Conservation (phyloP, 1,140 invertebrate genomes). For the Drosophila elegans region DNA sequence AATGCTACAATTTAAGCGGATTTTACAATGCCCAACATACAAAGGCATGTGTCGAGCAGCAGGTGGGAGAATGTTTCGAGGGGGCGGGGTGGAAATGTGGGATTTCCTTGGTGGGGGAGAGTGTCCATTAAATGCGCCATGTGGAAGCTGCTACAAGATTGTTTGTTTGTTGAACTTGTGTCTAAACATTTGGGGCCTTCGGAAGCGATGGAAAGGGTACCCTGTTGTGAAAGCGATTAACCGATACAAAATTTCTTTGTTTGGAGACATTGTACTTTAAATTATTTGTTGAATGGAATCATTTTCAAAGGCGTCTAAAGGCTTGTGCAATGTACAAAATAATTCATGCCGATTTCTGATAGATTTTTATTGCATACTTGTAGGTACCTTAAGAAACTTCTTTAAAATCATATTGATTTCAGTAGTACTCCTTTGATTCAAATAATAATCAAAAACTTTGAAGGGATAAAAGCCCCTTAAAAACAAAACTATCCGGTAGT, state of each 20-base stretch:
- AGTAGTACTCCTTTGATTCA: too few species aligned
- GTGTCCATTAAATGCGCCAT: slow-evolving; percentile 39
- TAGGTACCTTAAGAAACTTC: too few species aligned
- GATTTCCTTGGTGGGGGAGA: not conserved
- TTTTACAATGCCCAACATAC: slow-evolving; percentile 44
- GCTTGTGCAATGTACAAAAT: too few species aligned
- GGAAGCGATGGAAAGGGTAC: slow-evolving; percentile 1
- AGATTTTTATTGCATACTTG: too few species aligned
- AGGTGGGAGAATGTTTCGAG: not conserved
- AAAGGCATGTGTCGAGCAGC: slow-evolving; percentile 15
- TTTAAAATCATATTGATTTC: too few species aligned
- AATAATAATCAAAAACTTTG: too few species aligned
- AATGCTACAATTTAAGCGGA: slow-evolving; percentile 62
- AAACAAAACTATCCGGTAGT: not conserved
- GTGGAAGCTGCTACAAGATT: slow-evolving; percentile 24
- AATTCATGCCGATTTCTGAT: too few species aligned
- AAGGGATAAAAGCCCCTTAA: too few species aligned
- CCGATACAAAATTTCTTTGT: too few species aligned
- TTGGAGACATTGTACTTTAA: not conserved
- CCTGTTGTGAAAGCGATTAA: not conserved
- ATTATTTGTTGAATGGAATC: too few species aligned
- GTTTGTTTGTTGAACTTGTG: slow-evolving; percentile 33
- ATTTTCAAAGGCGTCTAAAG: too few species aligned
- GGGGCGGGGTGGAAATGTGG: not conserved
- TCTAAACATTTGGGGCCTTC: slow-evolving; percentile 12